Evolutionary conservation across 2,113 vertebrate genomes (phyloP).

Genomic region (Gasterosteus nipponicus): DNA sequence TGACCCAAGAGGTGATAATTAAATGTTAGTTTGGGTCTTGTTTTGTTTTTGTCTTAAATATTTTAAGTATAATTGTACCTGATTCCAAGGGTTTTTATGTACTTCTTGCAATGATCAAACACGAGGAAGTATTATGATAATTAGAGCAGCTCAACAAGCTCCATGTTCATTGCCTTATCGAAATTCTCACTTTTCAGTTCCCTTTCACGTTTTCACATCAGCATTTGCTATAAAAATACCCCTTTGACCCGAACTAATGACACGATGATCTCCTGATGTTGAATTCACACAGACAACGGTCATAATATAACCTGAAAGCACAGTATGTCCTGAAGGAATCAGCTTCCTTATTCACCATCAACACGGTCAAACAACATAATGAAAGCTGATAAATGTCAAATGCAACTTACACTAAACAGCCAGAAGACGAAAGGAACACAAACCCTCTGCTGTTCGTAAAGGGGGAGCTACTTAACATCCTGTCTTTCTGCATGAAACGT

Average conservation of each 20-base stretch:
- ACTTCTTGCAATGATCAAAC: neutral
- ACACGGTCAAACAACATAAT: slow-evolving; percentile 40
- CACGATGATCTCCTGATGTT: neutral
- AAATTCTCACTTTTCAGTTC: neutral
- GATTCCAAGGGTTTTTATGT: neutral
- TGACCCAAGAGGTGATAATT: neutral
- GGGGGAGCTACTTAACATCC: slow-evolving; percentile 50
- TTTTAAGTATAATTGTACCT: neutral
- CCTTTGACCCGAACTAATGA: neutral
- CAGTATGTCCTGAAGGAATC: neutral
- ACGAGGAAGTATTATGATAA: neutral
- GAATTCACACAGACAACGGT: neutral
- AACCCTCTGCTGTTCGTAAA: slow-evolving; percentile 31
- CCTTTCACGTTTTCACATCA: neutral
- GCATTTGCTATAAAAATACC: neutral
- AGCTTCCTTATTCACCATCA: slow-evolving; percentile 41
- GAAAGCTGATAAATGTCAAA: slow-evolving; percentile 36
- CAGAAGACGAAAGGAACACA: slow-evolving; percentile 20
- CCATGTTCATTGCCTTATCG: neutral
- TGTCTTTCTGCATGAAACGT: slow-evolving; percentile 49
- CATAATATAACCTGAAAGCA: neutral
- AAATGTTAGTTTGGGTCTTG: neutral
- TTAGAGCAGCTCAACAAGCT: neutral
- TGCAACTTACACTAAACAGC: slow-evolving; percentile 33
- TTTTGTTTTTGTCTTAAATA: neutral